Percentiles rank a stretch among this genome's conserved stretches.
Conservation (phyloP, 2,113 vertebrate species). For the Abramis brama region DNA sequence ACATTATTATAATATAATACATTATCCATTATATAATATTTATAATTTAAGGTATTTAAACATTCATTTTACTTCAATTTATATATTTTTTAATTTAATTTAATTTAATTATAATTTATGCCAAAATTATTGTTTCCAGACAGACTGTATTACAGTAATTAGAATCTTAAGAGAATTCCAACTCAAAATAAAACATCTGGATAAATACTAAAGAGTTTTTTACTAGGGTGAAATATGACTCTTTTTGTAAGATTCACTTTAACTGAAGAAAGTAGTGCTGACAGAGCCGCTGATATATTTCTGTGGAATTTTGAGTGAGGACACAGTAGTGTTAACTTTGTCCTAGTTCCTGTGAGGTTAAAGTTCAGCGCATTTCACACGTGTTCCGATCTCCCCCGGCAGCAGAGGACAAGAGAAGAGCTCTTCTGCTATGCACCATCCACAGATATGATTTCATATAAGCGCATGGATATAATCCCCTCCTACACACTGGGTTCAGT, state of each 20-base stretch:
- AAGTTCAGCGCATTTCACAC: conserved; percentile 9
- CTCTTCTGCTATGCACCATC: conserved; percentile 52
- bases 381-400: background rate
- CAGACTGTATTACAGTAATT: background rate
- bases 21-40: background rate
- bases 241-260: background rate
- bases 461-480: conserved; percentile 48
- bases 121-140: background rate
- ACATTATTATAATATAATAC: background rate
- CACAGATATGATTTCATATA: conserved; percentile 40
- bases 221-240: background rate
- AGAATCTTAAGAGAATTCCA: background rate
- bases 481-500: conserved; percentile 52
- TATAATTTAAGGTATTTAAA: background rate
- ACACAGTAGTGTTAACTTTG: background rate
- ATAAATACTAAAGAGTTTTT: background rate
- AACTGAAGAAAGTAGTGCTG: background rate
- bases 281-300: background rate
- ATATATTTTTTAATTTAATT: too few relatives aligned
- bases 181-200: background rate
- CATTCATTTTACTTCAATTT: background rate
- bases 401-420: conserved; percentile 44
- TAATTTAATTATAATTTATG: background rate
- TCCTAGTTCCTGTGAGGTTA: conserved; percentile 25
- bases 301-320: background rate